These are phyloP conservation scores for Vanessa atalanta DNA, from an alignment of 1,140 invertebrate genomes.

Conservation along the genomic window DNA sequence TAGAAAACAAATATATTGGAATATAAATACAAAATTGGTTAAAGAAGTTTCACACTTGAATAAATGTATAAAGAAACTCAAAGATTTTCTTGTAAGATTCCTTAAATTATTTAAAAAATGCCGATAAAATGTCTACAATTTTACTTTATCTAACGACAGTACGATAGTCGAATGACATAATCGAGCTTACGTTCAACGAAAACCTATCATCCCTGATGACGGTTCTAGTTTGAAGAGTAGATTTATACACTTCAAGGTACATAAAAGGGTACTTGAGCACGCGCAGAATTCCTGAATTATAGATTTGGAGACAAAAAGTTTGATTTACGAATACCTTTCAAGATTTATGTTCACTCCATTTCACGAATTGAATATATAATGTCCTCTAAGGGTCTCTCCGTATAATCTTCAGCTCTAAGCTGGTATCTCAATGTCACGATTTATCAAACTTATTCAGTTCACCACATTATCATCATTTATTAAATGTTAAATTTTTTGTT, in stretches of 20 bases:
- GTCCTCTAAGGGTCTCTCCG: constrained; percentile 40
- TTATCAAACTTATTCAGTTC: constrained; percentile 27
- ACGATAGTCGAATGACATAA: no score
- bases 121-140: no score
- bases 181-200: neutral
- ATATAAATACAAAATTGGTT: constrained; percentile 34
- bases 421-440: constrained; percentile 27
- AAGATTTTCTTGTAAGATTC: no score
- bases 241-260: constrained; percentile 24
- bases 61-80: constrained; percentile 13
- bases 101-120: no score
- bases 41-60: constrained; percentile 31
- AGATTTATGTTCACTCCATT: constrained; percentile 60
- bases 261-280: constrained; percentile 46
- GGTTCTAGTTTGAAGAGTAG: constrained; percentile 17
- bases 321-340: constrained; percentile 59
- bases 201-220: constrained; percentile 15
- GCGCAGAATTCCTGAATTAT: constrained; percentile 60
- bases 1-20: constrained; percentile 29
- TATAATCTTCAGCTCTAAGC: constrained; percentile 37
- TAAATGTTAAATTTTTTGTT: neutral
- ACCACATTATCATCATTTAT: neutral
- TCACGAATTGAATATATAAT: constrained; percentile 68
- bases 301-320: constrained; percentile 63
- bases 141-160: no score